Evolutionary conservation across 2,113 vertebrate genomes (phyloP).

Genomic region (Melanerpes aurifrons): DNA sequence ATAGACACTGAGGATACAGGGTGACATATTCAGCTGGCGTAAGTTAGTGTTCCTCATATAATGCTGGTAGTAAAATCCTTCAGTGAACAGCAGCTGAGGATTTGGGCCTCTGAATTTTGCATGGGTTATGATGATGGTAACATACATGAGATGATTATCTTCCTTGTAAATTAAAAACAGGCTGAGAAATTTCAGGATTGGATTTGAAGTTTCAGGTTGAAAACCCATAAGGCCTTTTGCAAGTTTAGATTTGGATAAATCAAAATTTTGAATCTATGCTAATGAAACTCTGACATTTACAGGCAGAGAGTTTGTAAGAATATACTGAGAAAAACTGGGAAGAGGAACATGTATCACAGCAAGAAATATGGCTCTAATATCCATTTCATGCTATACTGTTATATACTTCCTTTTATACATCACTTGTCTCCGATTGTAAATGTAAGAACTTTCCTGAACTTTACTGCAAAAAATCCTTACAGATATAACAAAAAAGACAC

Average conservation of each 20-base stretch:
- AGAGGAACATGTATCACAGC: neutral
- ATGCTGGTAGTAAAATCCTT: neutral
- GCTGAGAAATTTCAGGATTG: neutral
- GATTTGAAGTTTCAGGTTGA: neutral
- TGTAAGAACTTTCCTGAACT: neutral
- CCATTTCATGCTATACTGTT: neutral
- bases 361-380: neutral
- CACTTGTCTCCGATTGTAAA: neutral
- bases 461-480: neutral
- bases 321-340: neutral
- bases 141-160: neutral
- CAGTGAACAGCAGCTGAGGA: neutral
- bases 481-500: neutral
- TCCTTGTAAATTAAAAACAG: neutral
- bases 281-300: neutral
- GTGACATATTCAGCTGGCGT: neutral
- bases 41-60: neutral
- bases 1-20: neutral
- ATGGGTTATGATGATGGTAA: neutral
- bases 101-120: neutral
- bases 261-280: neutral
- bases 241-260: neutral
- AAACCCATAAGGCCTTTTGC: neutral
- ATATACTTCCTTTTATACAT: neutral
- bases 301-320: neutral